Percentiles rank a stretch among this genome's conserved stretches.
Conservation (phyloP, 2,888 invertebrate genomes). For the Caenorhabditis panamensis region DNA sequence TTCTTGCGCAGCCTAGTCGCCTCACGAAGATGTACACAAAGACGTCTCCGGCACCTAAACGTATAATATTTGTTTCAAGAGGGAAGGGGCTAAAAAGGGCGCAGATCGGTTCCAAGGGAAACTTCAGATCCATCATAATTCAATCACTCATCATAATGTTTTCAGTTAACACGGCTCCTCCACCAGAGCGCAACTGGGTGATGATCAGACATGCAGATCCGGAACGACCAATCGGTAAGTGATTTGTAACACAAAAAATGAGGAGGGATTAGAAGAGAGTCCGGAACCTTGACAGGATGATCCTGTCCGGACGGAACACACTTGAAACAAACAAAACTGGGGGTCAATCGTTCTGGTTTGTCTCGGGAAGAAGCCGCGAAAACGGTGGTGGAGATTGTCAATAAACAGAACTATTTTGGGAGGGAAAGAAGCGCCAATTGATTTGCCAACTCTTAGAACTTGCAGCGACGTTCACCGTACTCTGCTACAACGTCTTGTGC, state of each 20-base stretch:
- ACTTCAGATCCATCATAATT: constrained; percentile 2
- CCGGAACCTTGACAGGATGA: background rate
- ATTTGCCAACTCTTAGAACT: constrained; percentile 2
- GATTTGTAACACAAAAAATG: background rate
- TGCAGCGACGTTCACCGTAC: constrained; percentile 89
- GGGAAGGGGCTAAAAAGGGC: background rate
- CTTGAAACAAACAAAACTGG: constrained; percentile 21
- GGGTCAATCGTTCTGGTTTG: constrained; percentile 17
- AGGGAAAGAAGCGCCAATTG: background rate
- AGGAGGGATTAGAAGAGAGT: background rate
- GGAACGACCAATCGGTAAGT: constrained; percentile 78
- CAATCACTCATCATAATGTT: constrained; percentile 17
- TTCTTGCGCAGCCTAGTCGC: background rate
- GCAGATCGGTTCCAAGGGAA: too few species aligned
- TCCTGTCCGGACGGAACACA: constrained; percentile 1
- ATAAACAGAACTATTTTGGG: constrained; percentile 22
- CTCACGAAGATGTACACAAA: background rate
- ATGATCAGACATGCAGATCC: constrained; percentile 74
- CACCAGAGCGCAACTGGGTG: constrained; percentile 76
- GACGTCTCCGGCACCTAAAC: background rate
- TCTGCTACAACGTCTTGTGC: constrained; percentile 99
- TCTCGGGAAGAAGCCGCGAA: background rate
- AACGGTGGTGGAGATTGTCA: background rate
- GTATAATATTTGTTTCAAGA: constrained; percentile 6
- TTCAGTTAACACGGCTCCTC: constrained; percentile 75